Evolutionary conservation across 2,888 invertebrate genomes (phyloP), one percentile per base, ranked within the genome.

Genomic region (Calliscelio sp.): DNA sequence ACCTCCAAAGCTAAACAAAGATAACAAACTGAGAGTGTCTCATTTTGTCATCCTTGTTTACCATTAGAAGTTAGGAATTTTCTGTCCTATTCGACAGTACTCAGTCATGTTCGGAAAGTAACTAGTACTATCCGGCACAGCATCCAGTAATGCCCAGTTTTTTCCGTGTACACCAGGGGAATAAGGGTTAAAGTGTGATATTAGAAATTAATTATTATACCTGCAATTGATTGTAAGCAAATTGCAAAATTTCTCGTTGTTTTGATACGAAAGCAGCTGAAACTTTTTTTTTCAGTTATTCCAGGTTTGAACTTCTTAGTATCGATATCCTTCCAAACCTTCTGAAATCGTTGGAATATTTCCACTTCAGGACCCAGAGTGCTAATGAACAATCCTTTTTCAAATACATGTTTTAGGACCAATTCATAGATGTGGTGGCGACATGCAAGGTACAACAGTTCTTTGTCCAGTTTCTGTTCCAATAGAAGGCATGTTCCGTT

Each of bases 401-500:
- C 83, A 73, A 88, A 89, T n/a, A 87, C 88, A 70, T 82, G 38
- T 73, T 61, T 77, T 22, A 90, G 51, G 44, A 89, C 79, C 3
- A 90, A 32, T 79, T 90, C 88, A 49, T 80, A 87, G 7, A 90
- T 85, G 57, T 89, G 89, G 73, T 89, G 89, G 24, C 88, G 81
- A 51, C 90, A 90, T n/a, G 87, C 79, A n/a, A 88, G 83, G 46
- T 66, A 78, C 25, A 87, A 22, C 16, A 89, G 35, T 5, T 87
- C 85, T 79, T 59, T 86, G n/a, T 83, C 78, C n/a, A 89, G 65
- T 16, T 86, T 80, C 81, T 89, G 85, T 85, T 90, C 88, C 32
- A 90, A 59, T 51, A 59, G 8, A 20, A 1, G 18, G 28, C 66
- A 66, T 5, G 73, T 88, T 84, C 71, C 88, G 87, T 81, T 88